phyloP scores from a whole-genome alignment of 2,797 vertebrate genomes.

The Rhyacichthys aspro region DNA sequence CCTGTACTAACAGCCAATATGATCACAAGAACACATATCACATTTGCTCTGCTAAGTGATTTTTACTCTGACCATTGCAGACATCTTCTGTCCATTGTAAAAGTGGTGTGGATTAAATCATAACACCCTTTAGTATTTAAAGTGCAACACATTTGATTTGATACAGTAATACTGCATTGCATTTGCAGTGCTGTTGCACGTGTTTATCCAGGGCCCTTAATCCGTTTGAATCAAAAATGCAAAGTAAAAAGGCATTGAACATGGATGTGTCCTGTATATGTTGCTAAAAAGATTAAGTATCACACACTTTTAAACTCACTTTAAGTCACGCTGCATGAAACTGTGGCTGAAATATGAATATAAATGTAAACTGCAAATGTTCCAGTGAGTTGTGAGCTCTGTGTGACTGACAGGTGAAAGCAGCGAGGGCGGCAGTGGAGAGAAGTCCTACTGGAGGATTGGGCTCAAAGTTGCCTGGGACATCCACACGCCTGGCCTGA shows the following conservation, averaged over 20 bases:
- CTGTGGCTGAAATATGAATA: constrained; percentile 41
- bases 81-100: constrained; percentile 53
- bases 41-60: constrained; percentile 66
- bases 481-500: constrained; percentile 93
- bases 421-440: constrained; percentile 73
- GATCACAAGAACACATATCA: constrained; percentile 60
- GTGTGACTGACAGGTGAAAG: constrained; percentile 73
- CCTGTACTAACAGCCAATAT: constrained; percentile 67
- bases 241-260: neutral
- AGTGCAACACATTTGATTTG: constrained; percentile 18
- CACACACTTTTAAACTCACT: constrained; percentile 17
- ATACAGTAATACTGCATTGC: constrained; percentile 16
- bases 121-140: constrained; percentile 32
- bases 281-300: constrained; percentile 1
- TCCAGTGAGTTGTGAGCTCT: constrained; percentile 43
- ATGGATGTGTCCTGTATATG: constrained; percentile 3
- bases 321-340: constrained; percentile 21
- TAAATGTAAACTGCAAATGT: constrained; percentile 48
- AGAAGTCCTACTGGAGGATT: constrained; percentile 87
- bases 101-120: constrained; percentile 57
- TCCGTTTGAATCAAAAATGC: constrained; percentile 1
- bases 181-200: constrained; percentile 5
- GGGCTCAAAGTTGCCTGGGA: constrained; percentile 98
- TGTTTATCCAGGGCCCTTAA: constrained; percentile 7
- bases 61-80: constrained; percentile 60